Evolutionary conservation across 2,888 invertebrate genomes (phyloP).

Genomic region (Pterobdella sp.): DNA sequence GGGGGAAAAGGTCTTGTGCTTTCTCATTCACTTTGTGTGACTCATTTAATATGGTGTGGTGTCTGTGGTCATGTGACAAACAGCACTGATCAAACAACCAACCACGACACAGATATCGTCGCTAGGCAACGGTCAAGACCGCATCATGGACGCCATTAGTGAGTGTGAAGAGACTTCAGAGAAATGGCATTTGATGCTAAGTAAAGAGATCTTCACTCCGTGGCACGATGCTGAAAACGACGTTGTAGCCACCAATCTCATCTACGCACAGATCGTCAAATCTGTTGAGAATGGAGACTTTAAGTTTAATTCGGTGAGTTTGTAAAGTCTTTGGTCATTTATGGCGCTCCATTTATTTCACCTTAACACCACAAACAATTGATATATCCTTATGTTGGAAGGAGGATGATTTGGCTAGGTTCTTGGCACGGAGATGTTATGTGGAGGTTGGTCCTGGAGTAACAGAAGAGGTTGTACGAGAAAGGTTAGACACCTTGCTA

Average conservation of each 20-base stretch:
- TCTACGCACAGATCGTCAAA: conserved; percentile 37
- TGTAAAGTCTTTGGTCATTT: not conserved
- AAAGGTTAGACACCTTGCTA: not conserved
- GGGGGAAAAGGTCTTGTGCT: conserved; percentile 38
- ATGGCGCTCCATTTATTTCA: no score
- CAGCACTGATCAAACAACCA: no score
- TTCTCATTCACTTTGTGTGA: no score
- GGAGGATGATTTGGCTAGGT: conserved; percentile 36
- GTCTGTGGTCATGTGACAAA: no score
- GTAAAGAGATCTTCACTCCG: conserved; percentile 39
- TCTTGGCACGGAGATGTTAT: conserved; percentile 34
- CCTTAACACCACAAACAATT: no score
- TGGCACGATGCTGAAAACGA: conserved; percentile 38
- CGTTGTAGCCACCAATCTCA: conserved; percentile 34
- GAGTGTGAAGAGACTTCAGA: conserved; percentile 39
- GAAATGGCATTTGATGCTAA: conserved; percentile 38
- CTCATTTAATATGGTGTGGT: no score
- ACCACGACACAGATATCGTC: conserved; percentile 40
- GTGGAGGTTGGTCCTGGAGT: conserved; percentile 32
- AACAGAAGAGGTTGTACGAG: not conserved
- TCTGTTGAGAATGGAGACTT: conserved; percentile 37
- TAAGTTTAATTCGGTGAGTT: conserved; percentile 34
- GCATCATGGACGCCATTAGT: conserved; percentile 41
- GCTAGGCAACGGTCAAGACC: conserved; percentile 39
- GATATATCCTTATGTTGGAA: not conserved